Evolutionary conservation across 2,797 vertebrate species (phyloP).

Genomic region (Ctenosaura bakeri): DNA sequence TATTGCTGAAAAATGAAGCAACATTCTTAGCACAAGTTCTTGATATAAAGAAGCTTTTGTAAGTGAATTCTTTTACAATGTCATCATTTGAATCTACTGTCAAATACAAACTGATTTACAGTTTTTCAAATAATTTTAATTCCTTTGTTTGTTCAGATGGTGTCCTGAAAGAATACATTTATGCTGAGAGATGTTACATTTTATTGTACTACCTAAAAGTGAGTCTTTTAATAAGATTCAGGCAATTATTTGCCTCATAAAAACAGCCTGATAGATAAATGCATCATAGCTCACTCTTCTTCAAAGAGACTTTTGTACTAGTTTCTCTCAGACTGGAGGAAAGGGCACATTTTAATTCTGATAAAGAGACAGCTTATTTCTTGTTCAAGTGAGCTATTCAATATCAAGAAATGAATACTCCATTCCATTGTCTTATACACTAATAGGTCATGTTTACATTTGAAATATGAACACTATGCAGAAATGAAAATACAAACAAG

Average conservation of each 20-base stretch:
- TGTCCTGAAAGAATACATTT: neutral
- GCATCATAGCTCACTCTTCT: constrained; percentile 28
- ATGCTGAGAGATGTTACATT: neutral
- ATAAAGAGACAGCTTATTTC: constrained; percentile 40
- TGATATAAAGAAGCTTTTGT: neutral
- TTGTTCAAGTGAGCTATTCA: constrained; percentile 6
- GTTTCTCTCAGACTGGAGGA: constrained; percentile 15
- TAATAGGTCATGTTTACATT: neutral
- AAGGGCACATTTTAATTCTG: constrained; percentile 32
- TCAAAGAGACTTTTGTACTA: constrained; percentile 14
- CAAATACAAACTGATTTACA: neutral
- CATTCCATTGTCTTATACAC: neutral
- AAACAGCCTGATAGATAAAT: constrained; percentile 36
- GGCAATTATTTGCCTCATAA: constrained; percentile 18
- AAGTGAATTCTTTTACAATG: neutral
- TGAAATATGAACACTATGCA: neutral
- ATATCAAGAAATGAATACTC: neutral
- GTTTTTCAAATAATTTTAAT: neutral
- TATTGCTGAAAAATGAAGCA: neutral
- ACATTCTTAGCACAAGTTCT: neutral
- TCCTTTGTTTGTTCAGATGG: neutral
- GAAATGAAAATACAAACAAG: neutral
- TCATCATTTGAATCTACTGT: neutral
- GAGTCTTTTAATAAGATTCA: constrained; percentile 20
- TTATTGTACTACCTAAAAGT: constrained; percentile 40